phyloP scores from a whole-genome alignment of 2,797 vertebrate genomes.

The Cheirogaleus major region DNA sequence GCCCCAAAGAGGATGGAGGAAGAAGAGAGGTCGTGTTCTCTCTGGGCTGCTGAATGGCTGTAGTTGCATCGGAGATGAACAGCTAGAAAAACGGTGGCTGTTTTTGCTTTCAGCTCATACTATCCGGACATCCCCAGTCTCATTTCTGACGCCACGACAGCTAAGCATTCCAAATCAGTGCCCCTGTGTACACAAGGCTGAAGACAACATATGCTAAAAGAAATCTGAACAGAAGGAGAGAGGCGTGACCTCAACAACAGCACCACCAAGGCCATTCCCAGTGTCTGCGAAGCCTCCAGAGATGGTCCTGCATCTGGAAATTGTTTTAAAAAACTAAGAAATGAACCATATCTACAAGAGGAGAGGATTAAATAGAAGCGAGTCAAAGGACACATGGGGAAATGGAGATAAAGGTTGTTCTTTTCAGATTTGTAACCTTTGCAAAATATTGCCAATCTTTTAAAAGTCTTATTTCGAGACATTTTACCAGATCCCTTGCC shows the following conservation, averaged over 20 bases:
- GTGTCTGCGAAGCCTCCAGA: not conserved
- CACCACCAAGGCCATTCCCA: not conserved
- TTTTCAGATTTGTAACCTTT: not conserved
- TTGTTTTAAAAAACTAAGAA: not conserved
- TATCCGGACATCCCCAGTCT: not conserved
- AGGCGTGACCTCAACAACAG: not conserved
- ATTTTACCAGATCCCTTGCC: constrained; percentile 39
- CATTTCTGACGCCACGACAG: not conserved
- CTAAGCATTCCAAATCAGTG: not conserved
- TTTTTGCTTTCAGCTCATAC: not conserved
- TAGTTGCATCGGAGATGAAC: accelerated
- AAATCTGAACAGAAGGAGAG: not conserved
- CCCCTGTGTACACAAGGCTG: not conserved
- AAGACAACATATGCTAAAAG: not conserved
- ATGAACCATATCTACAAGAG: not conserved
- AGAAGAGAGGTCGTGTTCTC: not conserved
- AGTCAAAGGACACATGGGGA: not conserved
- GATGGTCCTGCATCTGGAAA: not conserved
- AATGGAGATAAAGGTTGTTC: not conserved
- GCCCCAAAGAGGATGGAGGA: not conserved
- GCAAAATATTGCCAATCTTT: constrained; percentile 15
- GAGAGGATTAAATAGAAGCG: not conserved
- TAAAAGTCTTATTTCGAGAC: not conserved
- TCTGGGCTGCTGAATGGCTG: not conserved
- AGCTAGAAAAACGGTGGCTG: not conserved